These are phyloP conservation scores for Semicossyphus pulcher DNA, from an alignment of 2,113 vertebrate genomes.

Conservation along the genomic window DNA sequence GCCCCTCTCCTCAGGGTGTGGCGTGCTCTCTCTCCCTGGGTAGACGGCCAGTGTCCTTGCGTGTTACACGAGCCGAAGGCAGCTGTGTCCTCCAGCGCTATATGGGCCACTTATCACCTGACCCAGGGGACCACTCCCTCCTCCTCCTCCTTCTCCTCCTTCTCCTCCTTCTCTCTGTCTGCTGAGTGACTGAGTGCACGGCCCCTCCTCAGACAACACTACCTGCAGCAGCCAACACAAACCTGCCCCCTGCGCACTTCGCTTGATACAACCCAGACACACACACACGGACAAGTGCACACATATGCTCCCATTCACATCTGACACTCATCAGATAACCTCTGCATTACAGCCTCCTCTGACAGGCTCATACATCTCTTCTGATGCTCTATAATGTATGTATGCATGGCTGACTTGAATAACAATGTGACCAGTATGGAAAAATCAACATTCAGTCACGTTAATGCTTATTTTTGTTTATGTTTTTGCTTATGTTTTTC, in stretches of 20 bases:
- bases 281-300: constrained; percentile 4
- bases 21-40: constrained; percentile 60
- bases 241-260: constrained; percentile 40
- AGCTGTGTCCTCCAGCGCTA: constrained; percentile 71
- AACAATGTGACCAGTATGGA: constrained; percentile 15
- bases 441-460: neutral
- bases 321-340: constrained; percentile 24
- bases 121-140: constrained; percentile 76
- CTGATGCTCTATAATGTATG: constrained; percentile 7
- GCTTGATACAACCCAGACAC: constrained; percentile 43
- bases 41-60: constrained; percentile 70
- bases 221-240: constrained; percentile 40
- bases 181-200: constrained; percentile 42
- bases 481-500: too few species aligned
- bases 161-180: constrained; percentile 33
- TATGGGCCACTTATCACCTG: constrained; percentile 80
- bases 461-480: constrained; percentile 12
- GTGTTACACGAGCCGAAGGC: constrained; percentile 76
- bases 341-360: neutral
- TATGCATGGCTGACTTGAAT: constrained; percentile 40
- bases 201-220: constrained; percentile 44
- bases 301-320: constrained; percentile 40
- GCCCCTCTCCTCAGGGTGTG: constrained; percentile 43
- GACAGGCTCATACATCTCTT: neutral
- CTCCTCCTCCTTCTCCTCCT: constrained; percentile 44